A percentile compares a stretch with the other conserved stretches of the same genome.
phyloP scores from a whole-genome alignment of 2,888 invertebrate species.

The Megalurothrips usitatus region DNA sequence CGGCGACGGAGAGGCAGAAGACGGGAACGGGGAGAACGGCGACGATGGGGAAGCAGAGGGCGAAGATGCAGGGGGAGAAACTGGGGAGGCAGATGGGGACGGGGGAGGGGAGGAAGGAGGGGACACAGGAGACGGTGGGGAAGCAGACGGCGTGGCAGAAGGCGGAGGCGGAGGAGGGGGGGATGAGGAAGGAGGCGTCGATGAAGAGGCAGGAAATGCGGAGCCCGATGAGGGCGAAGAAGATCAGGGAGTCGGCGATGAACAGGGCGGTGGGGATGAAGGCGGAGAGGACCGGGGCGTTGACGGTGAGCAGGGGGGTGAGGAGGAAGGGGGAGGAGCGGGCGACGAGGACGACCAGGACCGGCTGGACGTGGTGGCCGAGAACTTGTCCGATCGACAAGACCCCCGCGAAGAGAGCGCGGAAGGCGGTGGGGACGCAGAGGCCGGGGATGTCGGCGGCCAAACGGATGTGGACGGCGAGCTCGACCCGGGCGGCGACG shows the following conservation, averaged over 20 bases:
- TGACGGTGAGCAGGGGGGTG: no score
- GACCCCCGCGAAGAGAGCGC: background rate
- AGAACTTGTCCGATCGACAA: no score
- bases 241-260: no score
- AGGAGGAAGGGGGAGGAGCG: no score
- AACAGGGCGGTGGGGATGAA: no score
- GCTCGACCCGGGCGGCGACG: background rate
- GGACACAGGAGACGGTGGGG: slow-evolving; percentile 27
- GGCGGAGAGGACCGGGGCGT: no score
- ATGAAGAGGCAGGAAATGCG: slow-evolving; percentile 36
- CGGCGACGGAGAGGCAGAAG: slow-evolving; percentile 34
- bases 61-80: slow-evolving; percentile 37
- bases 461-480: background rate
- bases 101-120: slow-evolving; percentile 42
- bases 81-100: no score
- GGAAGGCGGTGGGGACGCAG: background rate
- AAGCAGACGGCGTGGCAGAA: slow-evolving; percentile 46
- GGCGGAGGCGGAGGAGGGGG: slow-evolving; percentile 47
- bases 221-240: no score
- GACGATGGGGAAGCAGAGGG: slow-evolving; percentile 23
- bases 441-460: background rate
- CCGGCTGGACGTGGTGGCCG: no score
- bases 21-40: slow-evolving; percentile 37
- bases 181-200: slow-evolving; percentile 48
- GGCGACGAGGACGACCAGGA: no score